phyloP scores from a whole-genome alignment of 2,888 invertebrate genomes.

The Agrotis puta region DNA sequence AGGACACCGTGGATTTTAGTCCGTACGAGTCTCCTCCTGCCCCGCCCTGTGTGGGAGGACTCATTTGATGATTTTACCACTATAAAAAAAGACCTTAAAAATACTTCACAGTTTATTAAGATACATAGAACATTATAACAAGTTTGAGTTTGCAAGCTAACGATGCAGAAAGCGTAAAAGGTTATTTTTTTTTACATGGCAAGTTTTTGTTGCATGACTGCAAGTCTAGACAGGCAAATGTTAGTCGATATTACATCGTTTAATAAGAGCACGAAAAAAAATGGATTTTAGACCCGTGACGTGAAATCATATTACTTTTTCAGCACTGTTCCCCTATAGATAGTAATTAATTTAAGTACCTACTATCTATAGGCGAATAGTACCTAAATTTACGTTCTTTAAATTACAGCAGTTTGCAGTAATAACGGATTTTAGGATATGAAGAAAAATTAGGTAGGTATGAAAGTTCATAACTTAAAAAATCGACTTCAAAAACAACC shows the following conservation, averaged over 20 bases:
- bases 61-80: too few relatives aligned
- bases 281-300: neutral
- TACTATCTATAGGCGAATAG: too few relatives aligned
- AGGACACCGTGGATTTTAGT: too few relatives aligned
- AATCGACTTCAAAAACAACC: too few relatives aligned
- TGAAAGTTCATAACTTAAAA: too few relatives aligned
- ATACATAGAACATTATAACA: constrained; percentile 11
- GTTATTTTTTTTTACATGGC: constrained; percentile 6
- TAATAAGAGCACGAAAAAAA: neutral
- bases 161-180: constrained; percentile 37
- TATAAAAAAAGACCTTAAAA: constrained; percentile 9
- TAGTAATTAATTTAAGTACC: neutral
- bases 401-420: too few relatives aligned
- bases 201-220: neutral
- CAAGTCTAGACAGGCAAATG: constrained; percentile 3
- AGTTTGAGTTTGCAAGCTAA: constrained; percentile 7
- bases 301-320: neutral
- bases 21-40: too few relatives aligned
- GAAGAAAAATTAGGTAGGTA: too few relatives aligned
- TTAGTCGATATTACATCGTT: neutral
- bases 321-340: neutral
- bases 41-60: too few relatives aligned
- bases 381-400: too few relatives aligned
- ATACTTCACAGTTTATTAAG: neutral
- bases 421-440: too few relatives aligned